These are phyloP conservation scores for Emesis furor DNA, from an alignment of 2,888 invertebrate species.

Conservation along the genomic window DNA sequence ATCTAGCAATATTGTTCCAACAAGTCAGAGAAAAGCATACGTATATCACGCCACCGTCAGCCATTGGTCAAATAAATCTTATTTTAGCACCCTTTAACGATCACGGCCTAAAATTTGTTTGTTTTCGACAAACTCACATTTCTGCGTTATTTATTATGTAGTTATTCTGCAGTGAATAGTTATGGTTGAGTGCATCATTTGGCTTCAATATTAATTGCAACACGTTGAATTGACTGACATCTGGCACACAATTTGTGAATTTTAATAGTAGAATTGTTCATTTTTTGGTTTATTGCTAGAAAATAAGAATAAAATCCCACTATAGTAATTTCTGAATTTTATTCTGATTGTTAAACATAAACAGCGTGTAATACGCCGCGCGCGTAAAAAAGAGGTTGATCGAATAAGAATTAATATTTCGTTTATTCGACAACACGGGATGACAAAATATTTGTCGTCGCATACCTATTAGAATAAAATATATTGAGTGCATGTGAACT, in stretches of 20 bases:
- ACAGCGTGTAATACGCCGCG: too few species aligned
- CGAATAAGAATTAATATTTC: too few species aligned
- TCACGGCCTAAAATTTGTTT: conserved; percentile 68
- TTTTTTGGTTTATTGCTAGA: too few species aligned
- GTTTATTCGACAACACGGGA: too few species aligned
- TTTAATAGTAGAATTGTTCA: neutral
- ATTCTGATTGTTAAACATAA: too few species aligned
- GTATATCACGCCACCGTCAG: conserved; percentile 65
- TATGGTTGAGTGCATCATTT: conserved; percentile 19
- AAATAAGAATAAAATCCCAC: too few species aligned
- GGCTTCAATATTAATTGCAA: conserved; percentile 14
- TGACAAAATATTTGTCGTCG: too few species aligned
- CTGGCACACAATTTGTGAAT: neutral
- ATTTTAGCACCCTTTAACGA: conserved; percentile 76
- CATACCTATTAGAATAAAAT: too few species aligned
- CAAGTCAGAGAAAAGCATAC: conserved; percentile 40
- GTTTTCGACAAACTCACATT: conserved; percentile 62
- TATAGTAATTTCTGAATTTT: too few species aligned
- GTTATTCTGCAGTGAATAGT: conserved; percentile 20
- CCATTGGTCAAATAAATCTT: conserved; percentile 75
- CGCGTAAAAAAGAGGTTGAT: too few species aligned
- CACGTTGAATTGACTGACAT: neutral
- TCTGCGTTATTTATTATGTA: conserved; percentile 50
- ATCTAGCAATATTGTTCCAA: conserved; percentile 32
- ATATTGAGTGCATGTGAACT: too few species aligned